Evolutionary conservation across 2,113 vertebrate species (phyloP).

Genomic region (Dromas ardeola): DNA sequence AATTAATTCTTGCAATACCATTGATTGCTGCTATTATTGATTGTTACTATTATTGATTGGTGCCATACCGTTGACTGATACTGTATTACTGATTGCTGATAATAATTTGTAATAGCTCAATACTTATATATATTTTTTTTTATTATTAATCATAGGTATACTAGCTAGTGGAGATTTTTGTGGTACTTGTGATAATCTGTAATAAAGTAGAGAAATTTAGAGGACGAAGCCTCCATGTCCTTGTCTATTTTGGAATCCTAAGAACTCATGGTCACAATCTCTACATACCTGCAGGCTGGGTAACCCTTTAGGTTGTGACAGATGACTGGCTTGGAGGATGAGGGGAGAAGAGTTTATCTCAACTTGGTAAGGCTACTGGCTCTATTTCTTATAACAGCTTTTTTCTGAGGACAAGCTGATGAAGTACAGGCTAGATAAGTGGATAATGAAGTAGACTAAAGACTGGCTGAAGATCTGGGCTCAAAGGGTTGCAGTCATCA

Average conservation of each 20-base stretch:
- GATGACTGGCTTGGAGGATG: neutral
- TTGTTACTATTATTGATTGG: neutral
- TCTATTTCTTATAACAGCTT: neutral
- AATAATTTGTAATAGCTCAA: neutral
- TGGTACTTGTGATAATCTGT: neutral
- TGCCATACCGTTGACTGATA: neutral
- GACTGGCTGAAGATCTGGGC: neutral
- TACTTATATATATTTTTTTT: rapidly evolving
- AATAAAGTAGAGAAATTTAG: neutral
- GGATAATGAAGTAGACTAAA: neutral
- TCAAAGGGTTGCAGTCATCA: neutral
- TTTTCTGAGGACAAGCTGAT: neutral
- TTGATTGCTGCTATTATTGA: neutral
- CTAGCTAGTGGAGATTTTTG: neutral
- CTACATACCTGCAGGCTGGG: neutral
- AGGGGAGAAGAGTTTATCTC: neutral
- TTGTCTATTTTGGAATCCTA: neutral
- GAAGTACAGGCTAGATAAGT: neutral
- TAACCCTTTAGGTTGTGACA: neutral
- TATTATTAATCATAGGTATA: neutral
- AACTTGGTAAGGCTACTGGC: neutral
- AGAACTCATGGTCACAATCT: neutral
- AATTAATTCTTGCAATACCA: neutral
- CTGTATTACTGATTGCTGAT: neutral
- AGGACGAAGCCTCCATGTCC: neutral